Evolutionary conservation across 1,140 invertebrate species (phyloP).

Genomic region (Eubasilissa regina): DNA sequence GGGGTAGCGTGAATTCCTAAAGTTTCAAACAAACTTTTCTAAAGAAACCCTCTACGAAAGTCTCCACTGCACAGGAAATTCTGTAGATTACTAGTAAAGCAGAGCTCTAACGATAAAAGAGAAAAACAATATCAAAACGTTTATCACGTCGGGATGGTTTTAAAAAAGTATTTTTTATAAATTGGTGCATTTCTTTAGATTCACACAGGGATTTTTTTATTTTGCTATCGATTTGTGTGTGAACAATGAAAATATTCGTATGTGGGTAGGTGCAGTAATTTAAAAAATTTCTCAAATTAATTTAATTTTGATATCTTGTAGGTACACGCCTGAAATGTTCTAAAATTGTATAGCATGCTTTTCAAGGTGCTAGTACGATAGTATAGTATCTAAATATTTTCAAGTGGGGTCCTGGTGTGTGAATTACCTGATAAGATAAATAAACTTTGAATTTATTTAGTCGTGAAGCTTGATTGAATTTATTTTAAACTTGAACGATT

Average conservation of each 20-base stretch:
- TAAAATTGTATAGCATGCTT: too few species aligned
- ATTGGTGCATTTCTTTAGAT: not conserved
- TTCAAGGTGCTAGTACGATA: too few species aligned
- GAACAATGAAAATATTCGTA: not conserved
- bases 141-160: not conserved
- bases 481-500: too few species aligned
- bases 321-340: too few species aligned
- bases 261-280: too few species aligned
- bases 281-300: too few species aligned
- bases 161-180: not conserved
- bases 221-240: conserved; percentile 4
- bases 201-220: not conserved
- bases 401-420: too few species aligned
- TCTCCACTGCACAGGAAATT: not conserved
- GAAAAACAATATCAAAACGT: not conserved
- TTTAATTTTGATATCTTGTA: too few species aligned
- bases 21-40: conserved; percentile 48
- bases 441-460: too few species aligned
- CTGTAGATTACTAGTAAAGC: not conserved
- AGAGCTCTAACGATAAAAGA: not conserved
- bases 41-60: conserved; percentile 44
- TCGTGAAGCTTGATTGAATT: too few species aligned
- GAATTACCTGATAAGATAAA: too few species aligned
- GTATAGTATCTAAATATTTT: too few species aligned
- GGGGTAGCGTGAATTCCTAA: conserved; percentile 15